Evolutionary conservation across 2,113 vertebrate genomes (phyloP), one percentile per base, ranked within the genome.

Genomic region (Poicephalus gulielmi): DNA sequence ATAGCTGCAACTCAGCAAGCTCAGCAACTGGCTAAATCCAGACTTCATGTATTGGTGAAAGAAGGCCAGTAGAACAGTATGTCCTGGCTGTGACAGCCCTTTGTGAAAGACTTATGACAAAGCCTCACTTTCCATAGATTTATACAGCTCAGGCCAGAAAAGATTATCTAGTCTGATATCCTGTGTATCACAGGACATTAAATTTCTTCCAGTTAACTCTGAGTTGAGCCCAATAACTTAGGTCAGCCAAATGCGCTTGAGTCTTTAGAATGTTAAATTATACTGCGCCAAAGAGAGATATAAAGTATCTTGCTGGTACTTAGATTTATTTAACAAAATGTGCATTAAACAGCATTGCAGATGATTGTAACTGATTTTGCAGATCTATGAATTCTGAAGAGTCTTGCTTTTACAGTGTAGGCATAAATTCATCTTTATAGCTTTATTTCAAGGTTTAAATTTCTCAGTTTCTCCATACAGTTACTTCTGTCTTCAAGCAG

Each of bases 201-300:
- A 89, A 95, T 96, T 92, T 94, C 93, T 89, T 91, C 84, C 74
- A 82, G 57, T 94, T 92, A 92, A 44, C 81, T 87, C 82, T 76
- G 73, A 84, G 66, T 89, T 95, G 89, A 95, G 91, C 78, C 39
- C 41, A 87, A 24, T 92, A 92, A 69, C 78, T 89, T 91, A 87
- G 94, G 89, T 95, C 89, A 94, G 81, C 62, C 74, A 94, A 95
- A 94, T 75, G 69, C 78, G 74, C 80, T 91, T 83, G 70, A 83
- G 67, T 74, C 63, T 92, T 88, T n/a, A 79, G 53, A 91, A 71
- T 67, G 46, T 86, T 94, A 89, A 94, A 59, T 83, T 7, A n/a
- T 46, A 59, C 5, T 69, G 35, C 62, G 31, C 11, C 67, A 85
- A 85, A 92, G 62, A 78, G 79, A 79, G 28, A 30, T 64, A 60